Conservation (phyloP, 1,140 invertebrate genomes). For the Thereuonema tuberculata region DNA sequence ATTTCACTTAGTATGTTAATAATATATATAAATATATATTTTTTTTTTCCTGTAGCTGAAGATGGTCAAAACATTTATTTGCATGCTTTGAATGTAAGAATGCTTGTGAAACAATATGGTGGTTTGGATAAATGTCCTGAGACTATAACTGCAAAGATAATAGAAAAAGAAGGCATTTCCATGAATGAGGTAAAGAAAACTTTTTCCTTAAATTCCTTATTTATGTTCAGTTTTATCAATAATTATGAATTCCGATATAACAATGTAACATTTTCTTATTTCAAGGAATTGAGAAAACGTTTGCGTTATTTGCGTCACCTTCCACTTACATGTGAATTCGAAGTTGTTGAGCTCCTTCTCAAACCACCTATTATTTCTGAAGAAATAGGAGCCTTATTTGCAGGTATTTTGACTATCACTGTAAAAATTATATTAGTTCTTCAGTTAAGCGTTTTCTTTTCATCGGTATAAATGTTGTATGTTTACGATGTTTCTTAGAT, state of each 20-base stretch:
- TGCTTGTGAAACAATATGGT: constrained; percentile 75
- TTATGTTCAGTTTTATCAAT: not conserved
- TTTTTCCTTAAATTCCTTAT: constrained; percentile 5
- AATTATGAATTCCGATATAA: no score
- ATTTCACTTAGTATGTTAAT: no score
- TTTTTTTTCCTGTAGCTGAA: constrained; percentile 41
- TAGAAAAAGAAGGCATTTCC: constrained; percentile 69
- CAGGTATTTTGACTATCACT: constrained; percentile 41
- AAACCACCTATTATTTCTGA: constrained; percentile 51
- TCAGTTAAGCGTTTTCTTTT: not conserved
- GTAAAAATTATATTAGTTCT: not conserved
- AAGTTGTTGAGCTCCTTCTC: constrained; percentile 73
- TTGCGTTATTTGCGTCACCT: constrained; percentile 74
- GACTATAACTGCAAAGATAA: constrained; percentile 47
- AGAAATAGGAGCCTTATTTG: constrained; percentile 47
- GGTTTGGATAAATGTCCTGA: constrained; percentile 59
- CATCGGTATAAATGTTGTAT: not conserved
- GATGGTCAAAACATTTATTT: constrained; percentile 89
- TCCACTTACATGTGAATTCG: constrained; percentile 76
- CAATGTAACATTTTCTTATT: no score
- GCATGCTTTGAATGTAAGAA: constrained; percentile 77
- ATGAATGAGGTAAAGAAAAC: constrained; percentile 53
- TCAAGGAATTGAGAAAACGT: constrained; percentile 26
- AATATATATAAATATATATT: no score
- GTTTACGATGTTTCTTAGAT: not conserved